A percentile compares a stretch with the other conserved stretches of the same genome.
phyloP scores from a whole-genome alignment of 2,888 invertebrate species.

The Deilephila porcellus region DNA sequence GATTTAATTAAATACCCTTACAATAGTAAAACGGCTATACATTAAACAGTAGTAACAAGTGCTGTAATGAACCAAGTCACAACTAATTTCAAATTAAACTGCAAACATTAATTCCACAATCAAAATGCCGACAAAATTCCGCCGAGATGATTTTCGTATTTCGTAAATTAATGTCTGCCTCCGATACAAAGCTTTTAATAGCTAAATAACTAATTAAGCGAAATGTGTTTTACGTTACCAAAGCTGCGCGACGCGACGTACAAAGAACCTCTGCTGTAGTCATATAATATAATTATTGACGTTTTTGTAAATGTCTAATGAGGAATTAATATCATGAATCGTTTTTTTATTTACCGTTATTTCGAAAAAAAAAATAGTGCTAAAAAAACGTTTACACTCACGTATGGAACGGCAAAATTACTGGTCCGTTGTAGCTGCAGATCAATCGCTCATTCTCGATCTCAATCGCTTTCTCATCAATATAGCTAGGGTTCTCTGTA shows the following conservation, averaged over 20 bases:
- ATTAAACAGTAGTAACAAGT: too few species aligned
- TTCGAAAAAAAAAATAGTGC: too few species aligned
- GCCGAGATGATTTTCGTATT: conserved; percentile 11
- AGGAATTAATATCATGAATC: background rate
- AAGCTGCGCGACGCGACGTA: conserved; percentile 1
- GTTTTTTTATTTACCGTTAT: background rate
- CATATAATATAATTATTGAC: background rate
- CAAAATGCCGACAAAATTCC: background rate
- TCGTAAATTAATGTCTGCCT: background rate
- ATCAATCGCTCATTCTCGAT: too few species aligned
- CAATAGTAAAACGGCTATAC: too few species aligned
- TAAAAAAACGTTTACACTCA: too few species aligned
- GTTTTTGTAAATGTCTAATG: background rate
- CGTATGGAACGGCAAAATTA: too few species aligned
- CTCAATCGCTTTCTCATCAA: too few species aligned
- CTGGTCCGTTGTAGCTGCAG: too few species aligned
- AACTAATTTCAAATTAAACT: background rate
- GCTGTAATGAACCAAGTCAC: background rate
- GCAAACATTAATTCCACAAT: conserved; percentile 1
- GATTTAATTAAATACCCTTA: too few species aligned
- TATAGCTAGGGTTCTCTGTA: too few species aligned
- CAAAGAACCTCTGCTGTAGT: conserved; percentile 15
- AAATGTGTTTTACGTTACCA: conserved; percentile 10
- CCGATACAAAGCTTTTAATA: conserved; percentile 23
- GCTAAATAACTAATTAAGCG: conserved; percentile 11